phyloP scores from a whole-genome alignment of 2,113 vertebrate species.

The Geococcyx californianus region DNA sequence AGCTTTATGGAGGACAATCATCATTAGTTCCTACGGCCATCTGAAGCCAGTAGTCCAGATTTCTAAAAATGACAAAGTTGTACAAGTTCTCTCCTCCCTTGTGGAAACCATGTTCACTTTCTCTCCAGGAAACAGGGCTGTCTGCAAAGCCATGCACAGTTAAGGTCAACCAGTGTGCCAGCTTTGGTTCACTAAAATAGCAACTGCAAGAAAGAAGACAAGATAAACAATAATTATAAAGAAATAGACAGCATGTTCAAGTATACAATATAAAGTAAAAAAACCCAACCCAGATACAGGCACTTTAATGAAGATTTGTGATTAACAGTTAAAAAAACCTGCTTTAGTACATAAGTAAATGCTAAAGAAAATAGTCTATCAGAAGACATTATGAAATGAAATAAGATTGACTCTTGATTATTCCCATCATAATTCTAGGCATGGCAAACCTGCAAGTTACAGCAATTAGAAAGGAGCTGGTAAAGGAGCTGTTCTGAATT shows the following conservation, averaged over 20 bases:
- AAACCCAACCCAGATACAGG: not conserved
- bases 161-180: slow-evolving; percentile 81
- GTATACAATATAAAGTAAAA: not conserved
- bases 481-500: not conserved
- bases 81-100: slow-evolving; percentile 91
- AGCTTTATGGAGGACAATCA: slow-evolving; percentile 81
- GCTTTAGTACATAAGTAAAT: not conserved
- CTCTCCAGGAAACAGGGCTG: slow-evolving; percentile 88
- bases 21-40: slow-evolving; percentile 86
- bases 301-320: not conserved
- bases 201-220: slow-evolving; percentile 71
- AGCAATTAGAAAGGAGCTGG: not conserved
- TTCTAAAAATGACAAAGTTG: slow-evolving; percentile 86
- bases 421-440: not conserved
- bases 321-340: not conserved
- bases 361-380: not conserved
- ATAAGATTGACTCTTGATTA: not conserved
- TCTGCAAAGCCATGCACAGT: slow-evolving; percentile 91
- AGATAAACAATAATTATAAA: not conserved
- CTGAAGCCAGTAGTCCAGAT: slow-evolving; percentile 87
- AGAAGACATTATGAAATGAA: not conserved
- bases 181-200: slow-evolving; percentile 80
- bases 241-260: not conserved
- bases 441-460: not conserved
- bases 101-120: slow-evolving; percentile 82